These are phyloP conservation scores for Triplophysa siluroides DNA, from an alignment of 2,113 vertebrate species.

Conservation along the genomic window DNA sequence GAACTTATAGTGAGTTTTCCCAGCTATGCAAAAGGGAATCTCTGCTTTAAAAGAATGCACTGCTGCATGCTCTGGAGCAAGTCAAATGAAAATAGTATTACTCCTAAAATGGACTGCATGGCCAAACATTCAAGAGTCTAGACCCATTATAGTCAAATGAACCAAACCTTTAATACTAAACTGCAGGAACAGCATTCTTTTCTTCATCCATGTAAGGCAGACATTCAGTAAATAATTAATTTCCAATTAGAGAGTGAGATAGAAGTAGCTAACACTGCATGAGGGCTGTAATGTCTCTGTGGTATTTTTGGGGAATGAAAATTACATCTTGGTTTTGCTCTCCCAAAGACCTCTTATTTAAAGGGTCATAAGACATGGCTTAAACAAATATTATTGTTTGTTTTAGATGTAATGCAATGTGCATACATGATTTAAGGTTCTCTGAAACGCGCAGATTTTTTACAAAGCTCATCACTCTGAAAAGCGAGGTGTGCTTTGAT, in stretches of 20 bases:
- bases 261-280: constrained; percentile 18
- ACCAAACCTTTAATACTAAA: constrained; percentile 13
- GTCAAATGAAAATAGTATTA: constrained; percentile 32
- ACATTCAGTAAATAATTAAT: constrained; percentile 29
- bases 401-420: too few species aligned
- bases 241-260: constrained; percentile 15
- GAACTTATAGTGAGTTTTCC: neutral
- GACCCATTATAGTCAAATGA: neutral
- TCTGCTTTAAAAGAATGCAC: neutral
- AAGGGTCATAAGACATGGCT: too few species aligned
- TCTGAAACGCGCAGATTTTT: too few species aligned
- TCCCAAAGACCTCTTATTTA: constrained; percentile 35
- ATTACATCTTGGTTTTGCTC: constrained; percentile 4
- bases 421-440: too few species aligned
- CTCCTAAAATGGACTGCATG: constrained; percentile 1
- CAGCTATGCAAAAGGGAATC: constrained; percentile 34
- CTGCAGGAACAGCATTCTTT: constrained; percentile 32
- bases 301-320: constrained; percentile 22
- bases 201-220: constrained; percentile 32
- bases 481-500: too few species aligned
- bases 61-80: constrained; percentile 25
- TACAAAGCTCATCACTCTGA: too few species aligned
- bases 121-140: constrained; percentile 1
- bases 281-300: constrained; percentile 14
- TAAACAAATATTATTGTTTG: too few species aligned